Evolutionary conservation across 37 sponge, comb jelly and placozoan species (phyloP), one percentile per base, ranked within the genome.

Genomic region (Beroe ovata): DNA sequence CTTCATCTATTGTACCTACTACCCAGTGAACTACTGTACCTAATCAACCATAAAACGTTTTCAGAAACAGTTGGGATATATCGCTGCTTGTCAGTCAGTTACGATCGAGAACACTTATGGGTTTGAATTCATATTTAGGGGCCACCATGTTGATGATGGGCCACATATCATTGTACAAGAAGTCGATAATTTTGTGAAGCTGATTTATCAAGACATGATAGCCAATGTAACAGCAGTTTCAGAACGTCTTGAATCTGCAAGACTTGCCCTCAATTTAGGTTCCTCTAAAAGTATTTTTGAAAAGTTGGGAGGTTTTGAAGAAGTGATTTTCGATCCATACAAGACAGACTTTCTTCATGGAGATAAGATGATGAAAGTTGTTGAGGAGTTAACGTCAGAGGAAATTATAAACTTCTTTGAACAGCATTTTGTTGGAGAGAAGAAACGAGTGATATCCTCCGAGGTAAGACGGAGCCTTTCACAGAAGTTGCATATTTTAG

Each of bases 11-110:
- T n/a, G n/a, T n/a, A n/a, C n/a, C n/a, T n/a, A n/a, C n/a, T n/a
- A n/a, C n/a, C n/a, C n/a, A n/a, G n/a, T n/a, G n/a, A n/a, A n/a
- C n/a, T n/a, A n/a, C n/a, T n/a, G n/a, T n/a, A n/a, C n/a, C n/a
- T n/a, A n/a, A n/a, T n/a, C n/a, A n/a, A n/a, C n/a, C n/a, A n/a
- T n/a, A n/a, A n/a, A n/a, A n/a, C n/a, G n/a, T 61, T 66, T 66
- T 66, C 69, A 66, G 69, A 66, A 66, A 33, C 35, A 66, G 35
- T 37, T 66, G 33, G 69, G 69, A 29, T 66, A 66, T 32, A 30
- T 66, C 36, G 69, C 69, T 19, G 29, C 34, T 33, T 66, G 69
- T 16, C 14, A 30, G 32, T 8, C 1, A 29, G 4, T 11, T 4
- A 32, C 1, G 2, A 11, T 29, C 35, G 8, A 66, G 8, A 30